phyloP scores from a whole-genome alignment of 2,797 vertebrate genomes.

The Phataginus tricuspis region DNA sequence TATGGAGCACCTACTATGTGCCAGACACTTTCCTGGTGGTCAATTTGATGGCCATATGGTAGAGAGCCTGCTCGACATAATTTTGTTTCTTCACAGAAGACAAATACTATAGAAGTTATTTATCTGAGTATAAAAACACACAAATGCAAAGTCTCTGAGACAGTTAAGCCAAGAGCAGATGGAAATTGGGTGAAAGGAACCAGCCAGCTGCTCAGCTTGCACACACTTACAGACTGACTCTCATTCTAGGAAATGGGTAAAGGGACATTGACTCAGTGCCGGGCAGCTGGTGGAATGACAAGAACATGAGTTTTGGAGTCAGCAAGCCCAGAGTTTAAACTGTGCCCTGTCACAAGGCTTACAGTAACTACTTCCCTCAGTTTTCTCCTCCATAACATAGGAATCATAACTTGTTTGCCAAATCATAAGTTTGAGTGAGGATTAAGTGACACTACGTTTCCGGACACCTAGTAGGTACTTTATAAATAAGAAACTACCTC shows the following conservation, averaged over 20 bases:
- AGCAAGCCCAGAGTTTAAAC: neutral
- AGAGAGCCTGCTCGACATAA: neutral
- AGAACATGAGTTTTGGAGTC: neutral
- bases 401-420: neutral
- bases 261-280: neutral
- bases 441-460: neutral
- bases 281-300: neutral
- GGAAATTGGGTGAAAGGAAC: neutral
- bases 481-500: conserved; percentile 3
- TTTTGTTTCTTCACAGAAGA: neutral
- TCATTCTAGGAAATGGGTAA: neutral
- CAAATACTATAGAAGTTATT: neutral
- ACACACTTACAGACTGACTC: neutral
- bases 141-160: neutral
- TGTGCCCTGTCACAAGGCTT: neutral
- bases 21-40: neutral
- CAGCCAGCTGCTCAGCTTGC: neutral
- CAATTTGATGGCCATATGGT: neutral
- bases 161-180: neutral
- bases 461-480: neutral
- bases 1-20: neutral
- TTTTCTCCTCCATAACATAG: conserved; percentile 13
- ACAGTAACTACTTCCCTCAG: neutral
- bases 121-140: neutral
- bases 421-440: neutral